Percentiles rank a stretch among this genome's conserved stretches.
phyloP scores from a whole-genome alignment of 2,113 vertebrate genomes.

The Prionailurus bengalensis region DNA sequence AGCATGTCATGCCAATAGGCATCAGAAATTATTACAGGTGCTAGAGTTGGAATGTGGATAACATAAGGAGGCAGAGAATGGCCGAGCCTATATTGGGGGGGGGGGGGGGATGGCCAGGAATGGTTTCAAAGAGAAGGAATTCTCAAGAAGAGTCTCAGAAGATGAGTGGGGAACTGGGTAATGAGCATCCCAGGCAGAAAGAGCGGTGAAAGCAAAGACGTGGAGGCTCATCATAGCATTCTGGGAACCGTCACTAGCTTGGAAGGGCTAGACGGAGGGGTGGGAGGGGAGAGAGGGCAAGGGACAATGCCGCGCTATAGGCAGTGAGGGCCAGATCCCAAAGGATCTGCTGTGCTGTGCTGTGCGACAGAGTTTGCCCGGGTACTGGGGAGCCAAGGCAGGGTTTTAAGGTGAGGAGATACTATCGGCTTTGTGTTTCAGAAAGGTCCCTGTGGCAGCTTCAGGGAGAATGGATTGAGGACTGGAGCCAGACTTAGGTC shows the following conservation, averaged over 20 bases:
- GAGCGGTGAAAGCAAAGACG: neutral
- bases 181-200: neutral
- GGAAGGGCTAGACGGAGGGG: neutral
- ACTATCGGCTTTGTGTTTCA: neutral
- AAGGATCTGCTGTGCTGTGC: neutral
- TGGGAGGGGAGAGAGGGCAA: neutral
- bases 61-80: neutral
- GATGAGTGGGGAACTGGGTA: neutral
- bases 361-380: neutral
- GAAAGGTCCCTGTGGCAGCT: neutral
- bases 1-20: neutral
- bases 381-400: neutral
- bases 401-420: neutral
- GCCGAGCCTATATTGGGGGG: neutral
- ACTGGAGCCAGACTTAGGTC: neutral
- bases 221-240: neutral
- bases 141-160: neutral
- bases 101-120: neutral
- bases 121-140: neutral
- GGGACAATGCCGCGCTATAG: neutral
- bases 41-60: neutral
- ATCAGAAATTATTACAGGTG: neutral
- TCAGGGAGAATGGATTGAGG: neutral
- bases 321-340: neutral
- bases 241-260: neutral